Percentiles rank a stretch among this genome's conserved stretches.
Conservation (phyloP, 2,797 vertebrate species). For the Chromobotia macracanthus region DNA sequence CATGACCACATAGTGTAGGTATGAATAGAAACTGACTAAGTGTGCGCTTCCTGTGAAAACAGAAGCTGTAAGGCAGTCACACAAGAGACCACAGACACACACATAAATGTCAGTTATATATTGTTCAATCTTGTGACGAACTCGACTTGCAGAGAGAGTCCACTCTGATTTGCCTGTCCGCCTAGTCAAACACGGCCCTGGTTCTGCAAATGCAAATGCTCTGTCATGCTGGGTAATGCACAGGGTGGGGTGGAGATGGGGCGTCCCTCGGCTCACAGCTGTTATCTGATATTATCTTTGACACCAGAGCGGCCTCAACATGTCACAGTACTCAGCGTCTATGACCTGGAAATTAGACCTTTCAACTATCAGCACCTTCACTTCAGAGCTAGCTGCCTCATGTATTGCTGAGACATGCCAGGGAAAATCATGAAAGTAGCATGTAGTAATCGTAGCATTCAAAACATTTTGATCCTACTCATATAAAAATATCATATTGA, state of each 20-base stretch:
- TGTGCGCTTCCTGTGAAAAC: conserved; percentile 45
- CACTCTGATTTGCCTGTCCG: conserved; percentile 56
- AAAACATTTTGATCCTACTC: too few relatives aligned
- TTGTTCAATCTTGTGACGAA: conserved; percentile 39
- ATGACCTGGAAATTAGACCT: conserved; percentile 50
- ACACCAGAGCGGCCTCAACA: conserved; percentile 52
- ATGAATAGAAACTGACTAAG: conserved; percentile 56
- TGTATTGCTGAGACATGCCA: conserved; percentile 5
- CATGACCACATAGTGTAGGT: conserved; percentile 19
- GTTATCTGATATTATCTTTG: conserved; percentile 55
- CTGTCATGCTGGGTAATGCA: conserved; percentile 36
- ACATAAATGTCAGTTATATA: conserved; percentile 51
- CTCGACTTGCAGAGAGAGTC: conserved; percentile 34
- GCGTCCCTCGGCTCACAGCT: conserved; percentile 36
- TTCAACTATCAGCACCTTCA: conserved; percentile 42
- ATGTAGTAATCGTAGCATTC: too few relatives aligned
- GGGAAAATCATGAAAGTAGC: not conserved
- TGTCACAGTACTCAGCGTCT: conserved; percentile 48
- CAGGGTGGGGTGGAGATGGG: not conserved
- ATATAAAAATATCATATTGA: too few relatives aligned
- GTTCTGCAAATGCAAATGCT: conserved; percentile 49
- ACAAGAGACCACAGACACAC: conserved; percentile 19
- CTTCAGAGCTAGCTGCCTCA: not conserved
- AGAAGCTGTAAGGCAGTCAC: conserved; percentile 23
- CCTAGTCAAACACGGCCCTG: conserved; percentile 44